Percentiles rank a stretch among this genome's conserved stretches.
phyloP scores from a whole-genome alignment of 2,888 invertebrate genomes.

The Pseudanteris insignis region DNA sequence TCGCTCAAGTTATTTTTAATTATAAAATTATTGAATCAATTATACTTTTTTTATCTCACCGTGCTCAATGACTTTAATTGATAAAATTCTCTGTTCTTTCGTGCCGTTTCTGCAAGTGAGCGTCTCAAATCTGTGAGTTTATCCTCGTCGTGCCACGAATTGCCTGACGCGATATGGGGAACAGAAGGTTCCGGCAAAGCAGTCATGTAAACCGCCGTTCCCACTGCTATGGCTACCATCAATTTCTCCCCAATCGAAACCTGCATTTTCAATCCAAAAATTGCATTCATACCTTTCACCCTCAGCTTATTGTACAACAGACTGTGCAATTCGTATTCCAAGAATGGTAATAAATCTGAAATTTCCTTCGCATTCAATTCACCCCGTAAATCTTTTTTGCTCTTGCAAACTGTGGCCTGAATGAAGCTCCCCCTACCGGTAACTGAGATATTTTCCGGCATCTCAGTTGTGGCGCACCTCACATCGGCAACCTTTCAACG shows the following conservation, averaged over 20 bases:
- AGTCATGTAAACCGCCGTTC: conserved; percentile 82
- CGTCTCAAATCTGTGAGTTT: conserved; percentile 76
- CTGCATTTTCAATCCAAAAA: conserved; percentile 82
- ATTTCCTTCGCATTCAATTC: conserved; percentile 93
- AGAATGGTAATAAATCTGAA: conserved; percentile 92
- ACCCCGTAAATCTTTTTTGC: conserved; percentile 80
- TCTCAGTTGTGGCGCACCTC: conserved; percentile 87
- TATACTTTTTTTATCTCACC: conserved; percentile 56
- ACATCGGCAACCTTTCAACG: conserved; percentile 91
- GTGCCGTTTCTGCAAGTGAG: conserved; percentile 75
- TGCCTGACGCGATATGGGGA: conserved; percentile 77
- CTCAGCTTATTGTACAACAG: conserved; percentile 89
- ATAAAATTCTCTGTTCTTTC: conserved; percentile 77
- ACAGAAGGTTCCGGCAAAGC: conserved; percentile 81
- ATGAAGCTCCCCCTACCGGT: conserved; percentile 77
- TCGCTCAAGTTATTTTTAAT: not conserved
- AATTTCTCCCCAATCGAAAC: conserved; percentile 85
- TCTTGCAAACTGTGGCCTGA: conserved; percentile 80
- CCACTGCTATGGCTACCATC: conserved; percentile 88
- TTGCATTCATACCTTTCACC: conserved; percentile 93
- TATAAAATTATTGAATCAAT: not conserved
- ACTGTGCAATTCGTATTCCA: conserved; percentile 95
- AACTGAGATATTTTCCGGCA: conserved; percentile 79
- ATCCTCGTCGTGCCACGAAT: conserved; percentile 73
- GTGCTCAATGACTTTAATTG: conserved; percentile 67